These are phyloP conservation scores for Gymnobelideus leadbeateri DNA, from an alignment of 2,113 vertebrate species.

Conservation along the genomic window DNA sequence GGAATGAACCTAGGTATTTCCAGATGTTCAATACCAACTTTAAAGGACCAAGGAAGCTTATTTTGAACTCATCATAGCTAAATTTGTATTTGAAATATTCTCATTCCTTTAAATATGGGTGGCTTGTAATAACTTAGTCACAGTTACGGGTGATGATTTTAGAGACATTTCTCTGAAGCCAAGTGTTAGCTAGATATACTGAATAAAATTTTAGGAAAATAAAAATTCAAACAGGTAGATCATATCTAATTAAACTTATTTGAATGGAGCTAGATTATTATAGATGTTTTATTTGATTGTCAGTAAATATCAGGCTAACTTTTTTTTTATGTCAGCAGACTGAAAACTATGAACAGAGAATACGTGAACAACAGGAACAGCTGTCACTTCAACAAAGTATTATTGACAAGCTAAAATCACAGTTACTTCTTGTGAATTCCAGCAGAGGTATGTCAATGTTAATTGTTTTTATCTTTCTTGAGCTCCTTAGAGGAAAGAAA, in stretches of 20 bases:
- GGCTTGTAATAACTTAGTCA: slow-evolving; percentile 34
- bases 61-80: slow-evolving; percentile 31
- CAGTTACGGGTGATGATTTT: slow-evolving; percentile 34
- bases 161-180: slow-evolving; percentile 14
- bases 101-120: slow-evolving; percentile 27
- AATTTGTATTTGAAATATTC: slow-evolving; percentile 36
- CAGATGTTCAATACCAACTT: slow-evolving; percentile 37
- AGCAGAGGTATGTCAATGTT: slow-evolving; percentile 83
- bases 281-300: slow-evolving; percentile 54
- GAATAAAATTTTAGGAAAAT: slow-evolving; percentile 45
- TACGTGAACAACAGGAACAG: slow-evolving; percentile 92
- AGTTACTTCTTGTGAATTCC: slow-evolving; percentile 83
- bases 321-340: slow-evolving; percentile 89
- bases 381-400: slow-evolving; percentile 91
- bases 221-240: not conserved
- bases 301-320: slow-evolving; percentile 76
- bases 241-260: slow-evolving; percentile 49
- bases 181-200: slow-evolving; percentile 39
- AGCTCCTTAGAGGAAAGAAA: slow-evolving; percentile 47
- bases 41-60: slow-evolving; percentile 23
- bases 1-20: slow-evolving; percentile 49
- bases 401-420: slow-evolving; percentile 89
- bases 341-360: slow-evolving; percentile 92
- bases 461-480: slow-evolving; percentile 76
- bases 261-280: slow-evolving; percentile 27